Base-by-base conservation (phyloP, 2,888 invertebrate genomes). In the Drosophila anomalata region DNA sequence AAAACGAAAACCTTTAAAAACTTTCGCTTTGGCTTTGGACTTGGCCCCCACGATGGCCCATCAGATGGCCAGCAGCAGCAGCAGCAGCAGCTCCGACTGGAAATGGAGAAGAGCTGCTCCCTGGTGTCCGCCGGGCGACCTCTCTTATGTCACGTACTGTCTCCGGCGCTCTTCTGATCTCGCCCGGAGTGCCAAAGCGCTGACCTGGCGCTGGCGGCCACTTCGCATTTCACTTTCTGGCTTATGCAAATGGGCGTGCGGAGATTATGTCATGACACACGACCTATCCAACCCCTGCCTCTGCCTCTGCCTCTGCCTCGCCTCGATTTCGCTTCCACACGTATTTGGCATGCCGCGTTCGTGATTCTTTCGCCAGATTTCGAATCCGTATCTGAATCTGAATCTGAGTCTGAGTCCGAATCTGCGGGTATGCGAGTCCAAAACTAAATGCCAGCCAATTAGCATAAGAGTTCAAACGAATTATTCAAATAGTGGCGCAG, bases 11-110 rank as follows among this genome's bases (percentile, higher is more conserved):
- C 73, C 57, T 55, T 57, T 60, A 73, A 62, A 76, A 81, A 82
- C 81, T 81, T 81, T 81, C 86, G 87, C 81, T 82, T 75, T 70
- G 78, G 78, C 87, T 82, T 86, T 82, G 87, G 87, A 77, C 87
- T 86, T 82, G 82, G 87, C 87, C 87, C 86, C 79, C 77, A 73
- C 26, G 68, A 17, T 17, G 20, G 52, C 24, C 31, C 17, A 20
- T 42, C 42, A 22, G 50, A 12, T n/a, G 33, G 31, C 20, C 42
- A 12, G n/a, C 14, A 24, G 8, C 47, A 7, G 8, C n/a, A 7
- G 8, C n/a, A 22, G 20, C 22, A 65, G 14, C 14, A 22, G 20
- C 17, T 17, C 17, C 17, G 17, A 65, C 51, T 52, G 66, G 39
- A 46, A 65, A 52, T 63, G 61, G 26, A 46, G 20, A 65, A 53